phyloP scores from a whole-genome alignment of 2,797 vertebrate species.

The Nannoperca obscura region DNA sequence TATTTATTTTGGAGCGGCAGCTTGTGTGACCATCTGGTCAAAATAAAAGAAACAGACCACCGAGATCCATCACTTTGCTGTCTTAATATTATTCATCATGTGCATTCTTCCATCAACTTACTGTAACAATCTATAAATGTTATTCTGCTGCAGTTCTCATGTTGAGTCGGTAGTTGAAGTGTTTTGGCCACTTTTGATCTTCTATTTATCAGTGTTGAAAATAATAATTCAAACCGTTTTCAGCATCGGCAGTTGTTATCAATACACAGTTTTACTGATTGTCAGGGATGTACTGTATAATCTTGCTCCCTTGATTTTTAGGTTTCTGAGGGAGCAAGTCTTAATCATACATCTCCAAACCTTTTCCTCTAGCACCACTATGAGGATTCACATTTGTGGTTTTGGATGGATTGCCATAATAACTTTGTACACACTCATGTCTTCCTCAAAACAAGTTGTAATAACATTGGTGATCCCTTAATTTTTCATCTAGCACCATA shows the following conservation, averaged over 20 bases:
- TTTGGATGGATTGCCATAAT: not conserved
- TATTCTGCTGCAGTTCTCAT: not conserved
- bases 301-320: too few species aligned
- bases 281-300: too few species aligned
- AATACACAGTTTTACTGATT: not conserved
- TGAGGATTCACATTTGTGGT: not conserved
- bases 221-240: not conserved
- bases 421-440: not conserved
- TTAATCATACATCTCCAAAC: too few species aligned
- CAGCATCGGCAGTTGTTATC: not conserved
- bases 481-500: not conserved
- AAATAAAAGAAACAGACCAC: conserved; percentile 33
- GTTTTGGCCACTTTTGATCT: not conserved
- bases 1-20: conserved; percentile 43
- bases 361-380: not conserved
- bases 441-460: not conserved
- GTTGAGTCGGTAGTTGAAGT: not conserved
- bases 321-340: too few species aligned
- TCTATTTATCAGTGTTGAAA: not conserved
- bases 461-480: not conserved
- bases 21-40: conserved; percentile 68
- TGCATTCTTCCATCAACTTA: conserved; percentile 16
- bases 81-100: conserved; percentile 29
- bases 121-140: conserved; percentile 1
- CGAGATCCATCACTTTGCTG: conserved; percentile 43